These are phyloP conservation scores for Ormia ochracea DNA, from an alignment of 2,888 invertebrate species.

Conservation along the genomic window DNA sequence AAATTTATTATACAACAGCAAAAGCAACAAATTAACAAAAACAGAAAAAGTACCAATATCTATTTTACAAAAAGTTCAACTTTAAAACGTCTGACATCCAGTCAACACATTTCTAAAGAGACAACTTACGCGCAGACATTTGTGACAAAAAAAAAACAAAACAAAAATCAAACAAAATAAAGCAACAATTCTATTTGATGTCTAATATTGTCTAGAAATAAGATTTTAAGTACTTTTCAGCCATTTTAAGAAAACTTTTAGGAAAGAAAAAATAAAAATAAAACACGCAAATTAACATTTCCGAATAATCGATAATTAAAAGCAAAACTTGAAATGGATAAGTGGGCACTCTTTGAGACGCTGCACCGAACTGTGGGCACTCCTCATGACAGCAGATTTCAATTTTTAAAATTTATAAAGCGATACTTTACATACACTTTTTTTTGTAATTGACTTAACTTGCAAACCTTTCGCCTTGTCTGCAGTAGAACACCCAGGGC, in stretches of 20 bases:
- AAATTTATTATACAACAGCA: not conserved
- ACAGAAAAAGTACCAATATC: not conserved
- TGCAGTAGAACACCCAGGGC: no score
- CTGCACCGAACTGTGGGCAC: not conserved
- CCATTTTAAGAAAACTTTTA: not conserved
- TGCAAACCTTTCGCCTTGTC: no score
- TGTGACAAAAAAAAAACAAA: no score
- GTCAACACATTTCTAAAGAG: constrained; percentile 36
- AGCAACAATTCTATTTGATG: constrained; percentile 30
- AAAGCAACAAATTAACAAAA: not conserved
- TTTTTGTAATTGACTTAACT: no score
- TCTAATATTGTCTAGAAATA: constrained; percentile 12
- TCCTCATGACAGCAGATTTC: not conserved
- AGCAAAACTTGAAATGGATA: not conserved
- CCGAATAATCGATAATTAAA: constrained; percentile 11
- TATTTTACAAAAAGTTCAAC: not conserved
- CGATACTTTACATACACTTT: no score
- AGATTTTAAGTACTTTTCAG: constrained; percentile 28
- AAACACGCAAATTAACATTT: constrained; percentile 15
- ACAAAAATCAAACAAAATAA: not conserved
- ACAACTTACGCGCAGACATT: constrained; percentile 12
- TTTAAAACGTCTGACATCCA: constrained; percentile 39
- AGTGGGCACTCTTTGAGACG: not conserved
- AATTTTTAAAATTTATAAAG: not conserved
- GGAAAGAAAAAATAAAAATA: not conserved